A percentile compares a stretch with the other conserved stretches of the same genome.
Conservation (phyloP, 2,113 vertebrate genomes). For the Pycnonotus jocosus region DNA sequence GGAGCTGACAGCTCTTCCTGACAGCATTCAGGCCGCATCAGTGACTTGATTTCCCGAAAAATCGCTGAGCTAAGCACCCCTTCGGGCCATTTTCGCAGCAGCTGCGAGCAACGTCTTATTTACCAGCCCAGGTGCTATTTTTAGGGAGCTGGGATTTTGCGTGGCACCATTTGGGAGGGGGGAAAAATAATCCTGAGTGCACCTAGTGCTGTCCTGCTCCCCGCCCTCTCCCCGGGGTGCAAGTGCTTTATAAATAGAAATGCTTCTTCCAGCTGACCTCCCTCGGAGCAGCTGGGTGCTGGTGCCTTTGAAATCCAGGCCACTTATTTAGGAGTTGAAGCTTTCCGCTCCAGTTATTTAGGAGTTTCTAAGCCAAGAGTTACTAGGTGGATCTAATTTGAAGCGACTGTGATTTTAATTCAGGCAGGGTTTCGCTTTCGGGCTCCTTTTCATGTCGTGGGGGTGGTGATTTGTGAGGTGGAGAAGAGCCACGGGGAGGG, state of each 20-base stretch:
- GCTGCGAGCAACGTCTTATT: not conserved
- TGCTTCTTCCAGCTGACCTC: slow-evolving; percentile 43
- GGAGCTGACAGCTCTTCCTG: not conserved
- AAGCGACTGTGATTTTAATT: slow-evolving; percentile 37
- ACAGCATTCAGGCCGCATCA: not conserved
- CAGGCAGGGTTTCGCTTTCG: slow-evolving; percentile 6
- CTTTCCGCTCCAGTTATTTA: slow-evolving; percentile 54
- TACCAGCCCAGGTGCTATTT: not conserved
- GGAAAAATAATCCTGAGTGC: not conserved
- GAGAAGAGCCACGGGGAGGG: not conserved
- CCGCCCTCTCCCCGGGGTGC: not conserved
- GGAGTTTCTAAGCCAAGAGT: slow-evolving; percentile 34
- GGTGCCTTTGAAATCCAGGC: slow-evolving; percentile 39
- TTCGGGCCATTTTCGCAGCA: not conserved
- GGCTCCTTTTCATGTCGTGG: not conserved
- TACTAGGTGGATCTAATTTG: slow-evolving; percentile 46
- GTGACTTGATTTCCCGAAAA: not conserved
- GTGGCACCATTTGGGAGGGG: not conserved
- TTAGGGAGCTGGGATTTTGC: not conserved
- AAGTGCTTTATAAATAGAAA: slow-evolving; percentile 6
- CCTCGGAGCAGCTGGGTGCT: slow-evolving; percentile 18
- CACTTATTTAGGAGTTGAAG: slow-evolving; percentile 13
- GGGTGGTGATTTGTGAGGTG: not conserved
- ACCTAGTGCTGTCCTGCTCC: not conserved
- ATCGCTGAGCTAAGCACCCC: not conserved